Percentiles rank a stretch among this genome's conserved stretches.
These are phyloP conservation scores for Schizotus pectinicornis DNA, from an alignment of 2,888 invertebrate genomes.

Conservation along the genomic window DNA sequence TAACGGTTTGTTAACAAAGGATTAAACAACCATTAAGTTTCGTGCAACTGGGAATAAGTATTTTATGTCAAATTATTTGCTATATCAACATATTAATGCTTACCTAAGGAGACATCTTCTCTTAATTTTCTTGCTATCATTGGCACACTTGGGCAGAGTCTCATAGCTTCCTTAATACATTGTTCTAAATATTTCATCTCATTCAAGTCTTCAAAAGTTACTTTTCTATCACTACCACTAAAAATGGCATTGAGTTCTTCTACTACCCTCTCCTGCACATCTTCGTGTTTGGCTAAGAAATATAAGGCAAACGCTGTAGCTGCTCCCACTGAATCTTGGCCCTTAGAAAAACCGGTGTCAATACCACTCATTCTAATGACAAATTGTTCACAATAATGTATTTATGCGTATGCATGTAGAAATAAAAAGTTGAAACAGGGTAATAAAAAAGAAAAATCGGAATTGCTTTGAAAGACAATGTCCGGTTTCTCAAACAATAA, in stretches of 20 bases:
- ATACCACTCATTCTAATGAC: too few relatives aligned
- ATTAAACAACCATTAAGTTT: too few relatives aligned
- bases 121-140: slow-evolving; percentile 66
- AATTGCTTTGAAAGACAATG: too few relatives aligned
- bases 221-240: slow-evolving; percentile 55
- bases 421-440: too few relatives aligned
- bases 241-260: slow-evolving; percentile 62
- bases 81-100: slow-evolving; percentile 35
- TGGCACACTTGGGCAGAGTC: slow-evolving; percentile 72
- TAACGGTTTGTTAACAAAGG: too few relatives aligned
- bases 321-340: slow-evolving; percentile 68
- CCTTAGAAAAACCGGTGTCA: slow-evolving; percentile 52
- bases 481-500: too few relatives aligned
- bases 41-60: too few relatives aligned
- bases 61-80: background rate
- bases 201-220: slow-evolving; percentile 65
- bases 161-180: slow-evolving; percentile 72
- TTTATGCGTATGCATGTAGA: too few relatives aligned
- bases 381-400: too few relatives aligned
- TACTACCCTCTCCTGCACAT: slow-evolving; percentile 60
- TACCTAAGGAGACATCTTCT: slow-evolving; percentile 66
- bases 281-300: slow-evolving; percentile 62
- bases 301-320: slow-evolving; percentile 65
- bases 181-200: slow-evolving; percentile 72
- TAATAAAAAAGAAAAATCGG: too few relatives aligned